Base-by-base conservation (phyloP, 2,113 vertebrate species). In the Macrotis lagotis region DNA sequence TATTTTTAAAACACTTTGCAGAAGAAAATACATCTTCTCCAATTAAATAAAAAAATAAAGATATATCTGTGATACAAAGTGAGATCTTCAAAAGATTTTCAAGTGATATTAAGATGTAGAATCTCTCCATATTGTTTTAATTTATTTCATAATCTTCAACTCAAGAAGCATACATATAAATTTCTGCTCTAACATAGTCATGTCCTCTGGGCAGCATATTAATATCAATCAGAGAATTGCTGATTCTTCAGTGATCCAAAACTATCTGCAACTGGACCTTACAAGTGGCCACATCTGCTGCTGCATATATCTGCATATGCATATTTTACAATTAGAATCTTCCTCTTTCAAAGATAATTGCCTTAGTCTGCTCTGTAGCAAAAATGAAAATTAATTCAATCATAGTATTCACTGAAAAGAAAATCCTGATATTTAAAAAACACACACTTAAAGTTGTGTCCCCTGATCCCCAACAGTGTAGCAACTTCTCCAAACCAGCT, bases 21-120 rank as follows among this genome's bases (percentile, higher is more conserved):
- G 96, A 90, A 97, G 94, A 91, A 96, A 98, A 95, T 96, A 59
- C 92, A 97, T 97, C 94, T 95, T 97, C 91, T 89, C 92, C 97
- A 97, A 97, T 97, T 97, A 97, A 97, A 97, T 91, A 95, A 93
- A 59, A 97, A 95, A 96, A 93, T 95, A 96, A 94, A 66, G 95
- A 96, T 95, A 92, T 96, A 96, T 96, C 97, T 96, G 92, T 93
- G 74, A 95, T 95, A 97, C 94, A 93, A 96, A 97, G 96, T 90
- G 88, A 96, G 96, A 97, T 96, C 91, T 97, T 96, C 95, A 94
- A 97, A 95, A 88, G 92, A 66, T 94, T 83, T 97, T 97, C 96
- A 93, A 90, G 88, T 95, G 92, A 93, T 93, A 92, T 95, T 93
- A 94, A 93, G 95, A 96, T 95, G 95, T 96, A 94, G 95, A 96